Base-by-base conservation (phyloP, 1,140 invertebrate genomes). In the Plutomurus gul region DNA sequence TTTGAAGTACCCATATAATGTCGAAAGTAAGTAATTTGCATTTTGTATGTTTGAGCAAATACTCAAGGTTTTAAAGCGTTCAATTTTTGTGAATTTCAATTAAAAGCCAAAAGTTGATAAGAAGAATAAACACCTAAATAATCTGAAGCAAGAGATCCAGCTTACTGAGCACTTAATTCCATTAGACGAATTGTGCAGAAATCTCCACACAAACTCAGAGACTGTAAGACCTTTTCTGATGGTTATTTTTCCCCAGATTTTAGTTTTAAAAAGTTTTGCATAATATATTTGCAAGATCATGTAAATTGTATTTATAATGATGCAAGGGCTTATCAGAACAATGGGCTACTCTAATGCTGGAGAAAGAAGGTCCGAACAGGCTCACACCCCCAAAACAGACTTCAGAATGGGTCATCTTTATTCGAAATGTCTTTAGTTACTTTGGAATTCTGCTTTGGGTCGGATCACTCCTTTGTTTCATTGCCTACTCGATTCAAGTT, bases 141-240 rank as follows among this genome's bases (percentile, higher is more conserved):
- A 93, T 88, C 91, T 99, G 85, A 99, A 99, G 90, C 95, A 97
- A 88, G 96, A 98, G 91, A 92, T 98, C 89, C 94, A 96, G 87
- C 96, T 98, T 87, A 96, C 99, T 88, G 96, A 94, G 89, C 97
- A 99, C 90, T 97, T 95, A 91, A 93, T 99, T 86, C 91, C 95
- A 86, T 91, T 97, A 84, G 95, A 98, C 88, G 96, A 99, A 89
- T 89, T 99, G 82, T 97, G 96, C 89, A 92, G 94, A 89, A 91
- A 96, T 89, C 36, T 75, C 6, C 11, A 51, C 6, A 79, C 78
- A 1, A 56, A 46, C 37, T 16, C 75, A 7, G 30, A 47, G 1
- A 20, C 30, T 27, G 77, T 79, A 73, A 30, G 70, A 16, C 11
- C 51, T 56, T 20, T 10, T 56, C 10, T 11, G n/a, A 51, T 18